phyloP scores from a whole-genome alignment of 2,113 vertebrate genomes.

The Oncorhynchus tshawytscha region DNA sequence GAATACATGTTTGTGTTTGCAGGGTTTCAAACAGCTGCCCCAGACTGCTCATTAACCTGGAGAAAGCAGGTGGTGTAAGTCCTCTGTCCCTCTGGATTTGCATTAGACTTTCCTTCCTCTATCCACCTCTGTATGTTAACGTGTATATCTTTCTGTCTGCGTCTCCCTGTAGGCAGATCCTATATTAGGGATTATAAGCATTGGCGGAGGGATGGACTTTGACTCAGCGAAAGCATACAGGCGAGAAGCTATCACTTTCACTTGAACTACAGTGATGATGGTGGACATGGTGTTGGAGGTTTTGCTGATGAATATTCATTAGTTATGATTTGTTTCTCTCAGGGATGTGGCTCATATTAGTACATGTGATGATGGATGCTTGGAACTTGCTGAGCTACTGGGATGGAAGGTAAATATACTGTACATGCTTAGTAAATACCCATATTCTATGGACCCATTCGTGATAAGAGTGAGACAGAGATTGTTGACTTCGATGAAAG shows the following conservation, averaged over 20 bases:
- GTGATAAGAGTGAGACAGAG: no score
- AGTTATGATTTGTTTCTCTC: not conserved
- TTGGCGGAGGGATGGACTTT: conserved; percentile 89
- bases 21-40: conserved; percentile 85
- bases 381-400: not conserved
- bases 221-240: conserved; percentile 93
- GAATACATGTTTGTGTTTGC: conserved; percentile 7
- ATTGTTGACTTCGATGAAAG: no score
- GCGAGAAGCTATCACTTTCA: conserved; percentile 57
- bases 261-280: no score
- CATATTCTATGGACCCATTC: no score
- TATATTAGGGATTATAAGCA: conserved; percentile 80
- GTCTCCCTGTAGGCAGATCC: conserved; percentile 74
- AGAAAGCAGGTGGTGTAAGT: conserved; percentile 85
- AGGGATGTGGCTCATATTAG: conserved; percentile 7
- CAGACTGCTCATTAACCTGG: conserved; percentile 90
- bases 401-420: conserved; percentile 9
- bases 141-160: not conserved
- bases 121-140: not conserved
- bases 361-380: conserved; percentile 4
- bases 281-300: no score
- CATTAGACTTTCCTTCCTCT: not conserved
- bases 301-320: not conserved
- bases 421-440: no score
- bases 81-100: not conserved